Evolutionary conservation across 2,888 invertebrate species (phyloP).

Genomic region (Andrena trimmerana): DNA sequence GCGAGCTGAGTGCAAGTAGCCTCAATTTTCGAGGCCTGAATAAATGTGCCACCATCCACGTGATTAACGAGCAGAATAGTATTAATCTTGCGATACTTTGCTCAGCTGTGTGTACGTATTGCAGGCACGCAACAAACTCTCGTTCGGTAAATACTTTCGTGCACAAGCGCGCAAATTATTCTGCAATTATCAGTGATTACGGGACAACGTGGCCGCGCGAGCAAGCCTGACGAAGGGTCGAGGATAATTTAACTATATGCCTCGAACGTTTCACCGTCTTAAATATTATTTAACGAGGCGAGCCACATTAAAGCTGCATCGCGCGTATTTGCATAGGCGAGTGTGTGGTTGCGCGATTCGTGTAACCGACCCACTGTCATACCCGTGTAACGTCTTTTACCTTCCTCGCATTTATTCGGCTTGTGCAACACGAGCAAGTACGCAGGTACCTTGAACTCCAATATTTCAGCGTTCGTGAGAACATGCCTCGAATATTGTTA

Average conservation of each 20-base stretch:
- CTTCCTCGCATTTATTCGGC: constrained; percentile 13
- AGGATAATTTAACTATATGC: constrained; percentile 44
- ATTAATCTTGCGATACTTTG: constrained; percentile 8
- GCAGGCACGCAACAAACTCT: constrained; percentile 8
- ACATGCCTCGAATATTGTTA: background rate
- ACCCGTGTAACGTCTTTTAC: constrained; percentile 18
- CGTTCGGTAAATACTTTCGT: background rate
- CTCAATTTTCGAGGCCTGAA: background rate
- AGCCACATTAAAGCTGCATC: constrained; percentile 27
- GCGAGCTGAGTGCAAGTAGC: background rate
- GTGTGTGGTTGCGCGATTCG: constrained; percentile 13
- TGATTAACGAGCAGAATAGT: background rate
- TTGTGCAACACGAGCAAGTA: background rate
- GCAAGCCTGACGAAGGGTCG: constrained; percentile 23
- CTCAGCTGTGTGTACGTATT: background rate
- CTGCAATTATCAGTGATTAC: constrained; percentile 49
- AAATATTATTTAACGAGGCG: constrained; percentile 60
- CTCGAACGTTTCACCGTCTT: constrained; percentile 38
- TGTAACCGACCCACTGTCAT: constrained; percentile 1
- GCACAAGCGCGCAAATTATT: constrained; percentile 32
- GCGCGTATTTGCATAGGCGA: constrained; percentile 48
- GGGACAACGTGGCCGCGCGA: constrained; percentile 11
- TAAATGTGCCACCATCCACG: background rate
- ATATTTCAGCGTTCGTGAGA: constrained; percentile 17
- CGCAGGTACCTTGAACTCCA: constrained; percentile 13